Conservation (phyloP, 2,888 invertebrate genomes). For the Pachydiplax longipennis region DNA sequence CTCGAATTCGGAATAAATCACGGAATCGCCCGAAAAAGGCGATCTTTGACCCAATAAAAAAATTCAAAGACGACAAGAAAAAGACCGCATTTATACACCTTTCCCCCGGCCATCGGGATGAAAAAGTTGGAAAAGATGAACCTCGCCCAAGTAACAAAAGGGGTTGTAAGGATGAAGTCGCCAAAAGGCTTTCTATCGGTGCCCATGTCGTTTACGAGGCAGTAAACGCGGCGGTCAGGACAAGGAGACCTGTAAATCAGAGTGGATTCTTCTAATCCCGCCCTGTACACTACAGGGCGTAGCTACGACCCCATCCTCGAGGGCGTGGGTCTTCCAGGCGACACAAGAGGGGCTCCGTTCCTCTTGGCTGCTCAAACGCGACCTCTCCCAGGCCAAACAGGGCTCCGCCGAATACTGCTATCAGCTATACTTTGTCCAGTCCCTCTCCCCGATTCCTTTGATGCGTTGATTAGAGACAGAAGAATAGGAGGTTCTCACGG, state of each 20-base stretch:
- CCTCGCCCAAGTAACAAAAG: neutral
- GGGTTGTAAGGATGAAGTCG: neutral
- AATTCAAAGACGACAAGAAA: neutral
- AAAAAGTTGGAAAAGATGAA: neutral
- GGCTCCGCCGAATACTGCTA: neutral
- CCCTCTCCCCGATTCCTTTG: neutral
- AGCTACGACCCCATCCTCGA: neutral
- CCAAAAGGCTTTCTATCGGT: conserved; percentile 5
- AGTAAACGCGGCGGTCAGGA: conserved; percentile 16
- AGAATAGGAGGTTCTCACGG: neutral
- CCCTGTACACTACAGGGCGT: neutral
- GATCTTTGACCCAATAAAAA: neutral
- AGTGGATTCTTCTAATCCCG: neutral
- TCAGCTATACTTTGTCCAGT: neutral
- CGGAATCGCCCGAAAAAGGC: neutral
- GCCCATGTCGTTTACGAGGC: conserved; percentile 35
- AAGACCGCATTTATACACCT: neutral
- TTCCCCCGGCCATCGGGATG: neutral
- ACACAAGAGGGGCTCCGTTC: neutral
- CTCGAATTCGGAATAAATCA: neutral
- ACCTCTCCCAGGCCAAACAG: neutral
- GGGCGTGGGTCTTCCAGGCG: conserved; percentile 27
- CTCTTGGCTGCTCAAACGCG: conserved; percentile 30
- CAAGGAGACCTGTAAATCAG: conserved; percentile 20
- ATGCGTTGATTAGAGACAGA: neutral